A percentile compares a stretch with the other conserved stretches of the same genome.
These are phyloP conservation scores for Tetragonula clypearis DNA, from an alignment of 1,140 invertebrate species.

Conservation along the genomic window DNA sequence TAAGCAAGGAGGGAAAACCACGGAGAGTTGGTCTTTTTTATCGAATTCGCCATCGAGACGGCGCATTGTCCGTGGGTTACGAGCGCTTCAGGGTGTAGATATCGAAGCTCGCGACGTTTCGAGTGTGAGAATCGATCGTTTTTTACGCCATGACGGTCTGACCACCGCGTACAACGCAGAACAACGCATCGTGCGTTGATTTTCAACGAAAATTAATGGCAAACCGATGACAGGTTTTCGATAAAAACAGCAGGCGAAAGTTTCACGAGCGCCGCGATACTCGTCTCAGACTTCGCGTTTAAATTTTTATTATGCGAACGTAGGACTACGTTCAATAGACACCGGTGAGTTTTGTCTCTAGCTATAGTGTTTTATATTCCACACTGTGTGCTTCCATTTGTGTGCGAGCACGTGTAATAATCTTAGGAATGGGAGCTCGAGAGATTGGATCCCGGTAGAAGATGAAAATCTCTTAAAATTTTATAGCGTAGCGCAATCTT, in stretches of 20 bases:
- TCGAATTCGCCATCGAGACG: constrained; percentile 29
- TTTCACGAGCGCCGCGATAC: not conserved
- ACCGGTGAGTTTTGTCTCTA: not conserved
- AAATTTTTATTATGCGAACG: not conserved
- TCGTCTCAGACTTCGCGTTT: not conserved
- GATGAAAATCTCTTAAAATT: not conserved
- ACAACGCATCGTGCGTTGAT: not conserved
- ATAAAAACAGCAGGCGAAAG: constrained; percentile 10
- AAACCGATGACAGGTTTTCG: constrained; percentile 6
- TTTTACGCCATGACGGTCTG: not conserved
- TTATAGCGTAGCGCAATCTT: not conserved
- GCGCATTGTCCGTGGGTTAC: too few species aligned
- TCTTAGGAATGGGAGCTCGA: too few species aligned
- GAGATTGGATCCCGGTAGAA: not conserved
- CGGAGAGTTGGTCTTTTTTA: constrained; percentile 30
- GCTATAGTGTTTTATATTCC: not conserved
- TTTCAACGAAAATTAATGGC: constrained; percentile 17
- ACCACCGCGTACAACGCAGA: not conserved
- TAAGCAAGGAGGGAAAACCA: constrained; percentile 16
- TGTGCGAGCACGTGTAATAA: too few species aligned
- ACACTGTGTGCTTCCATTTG: too few species aligned
- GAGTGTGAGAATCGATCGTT: constrained; percentile 41
- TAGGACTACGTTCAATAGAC: not conserved
- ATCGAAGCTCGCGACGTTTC: not conserved
- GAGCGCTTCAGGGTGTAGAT: too few species aligned